Percentiles rank a stretch among this genome's conserved stretches.
These are phyloP conservation scores for Cuculus canorus DNA, from an alignment of 2,797 vertebrate genomes.

Conservation along the genomic window DNA sequence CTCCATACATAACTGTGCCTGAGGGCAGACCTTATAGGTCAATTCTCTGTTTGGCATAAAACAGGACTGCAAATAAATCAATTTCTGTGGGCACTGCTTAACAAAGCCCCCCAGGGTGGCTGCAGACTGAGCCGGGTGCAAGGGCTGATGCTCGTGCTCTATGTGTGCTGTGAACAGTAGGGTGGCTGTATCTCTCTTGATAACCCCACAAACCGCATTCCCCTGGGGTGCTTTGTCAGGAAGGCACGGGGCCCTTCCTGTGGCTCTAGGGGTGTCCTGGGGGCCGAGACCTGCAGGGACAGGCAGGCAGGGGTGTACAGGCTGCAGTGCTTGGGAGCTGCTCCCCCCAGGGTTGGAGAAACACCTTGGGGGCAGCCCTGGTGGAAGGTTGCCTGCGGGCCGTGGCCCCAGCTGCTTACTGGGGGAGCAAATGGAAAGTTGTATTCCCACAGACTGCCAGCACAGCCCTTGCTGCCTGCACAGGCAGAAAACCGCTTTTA, in stretches of 20 bases:
- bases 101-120: rapidly evolving
- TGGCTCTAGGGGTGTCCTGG: neutral
- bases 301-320: neutral
- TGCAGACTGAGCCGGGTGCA: rapidly evolving
- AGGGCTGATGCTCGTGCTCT: rapidly evolving
- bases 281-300: neutral
- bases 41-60: neutral
- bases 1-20: rapidly evolving
- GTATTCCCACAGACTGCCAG: rapidly evolving
- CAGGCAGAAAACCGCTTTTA: neutral
- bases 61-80: neutral
- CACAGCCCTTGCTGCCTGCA: neutral
- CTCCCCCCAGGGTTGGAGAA: neutral
- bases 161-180: neutral
- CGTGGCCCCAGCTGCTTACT: neutral
- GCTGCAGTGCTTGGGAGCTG: neutral
- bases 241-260: neutral
- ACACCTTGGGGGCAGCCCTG: neutral
- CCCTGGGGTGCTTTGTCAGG: neutral
- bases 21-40: neutral
- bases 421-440: neutral
- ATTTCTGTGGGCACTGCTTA: neutral
- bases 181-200: rapidly evolving
- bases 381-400: neutral
- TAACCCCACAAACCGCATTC: neutral